Evolutionary conservation across 2,888 invertebrate species (phyloP).

Genomic region (Lymantria monacha): DNA sequence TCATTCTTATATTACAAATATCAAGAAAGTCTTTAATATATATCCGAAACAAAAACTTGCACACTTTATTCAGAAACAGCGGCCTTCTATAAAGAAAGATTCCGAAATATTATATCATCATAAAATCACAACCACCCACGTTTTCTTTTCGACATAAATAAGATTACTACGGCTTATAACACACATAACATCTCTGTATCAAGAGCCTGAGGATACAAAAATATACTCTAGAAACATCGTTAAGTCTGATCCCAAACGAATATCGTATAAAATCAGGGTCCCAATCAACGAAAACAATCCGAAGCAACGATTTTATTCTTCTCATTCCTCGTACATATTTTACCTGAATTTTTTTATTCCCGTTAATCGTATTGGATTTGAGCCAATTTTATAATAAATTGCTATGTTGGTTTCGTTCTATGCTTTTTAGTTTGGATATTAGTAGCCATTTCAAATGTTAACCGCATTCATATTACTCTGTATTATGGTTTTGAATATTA

Average conservation of each 20-base stretch:
- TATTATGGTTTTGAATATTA: too few relatives aligned
- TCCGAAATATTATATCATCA: background rate
- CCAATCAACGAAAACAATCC: constrained; percentile 49
- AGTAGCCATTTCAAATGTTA: too few relatives aligned
- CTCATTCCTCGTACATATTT: constrained; percentile 54
- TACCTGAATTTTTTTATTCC: constrained; percentile 28
- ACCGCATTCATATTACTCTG: too few relatives aligned
- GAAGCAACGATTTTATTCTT: constrained; percentile 38
- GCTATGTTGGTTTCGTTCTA: too few relatives aligned
- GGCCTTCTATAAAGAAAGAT: background rate
- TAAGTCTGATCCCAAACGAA: constrained; percentile 21
- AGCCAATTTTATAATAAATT: constrained; percentile 25
- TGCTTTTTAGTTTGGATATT: too few relatives aligned
- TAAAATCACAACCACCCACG: background rate
- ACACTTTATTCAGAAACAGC: background rate
- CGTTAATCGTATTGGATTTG: constrained; percentile 28
- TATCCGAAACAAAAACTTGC: background rate
- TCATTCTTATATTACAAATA: too few relatives aligned
- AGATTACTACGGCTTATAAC: constrained; percentile 21
- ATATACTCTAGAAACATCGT: constrained; percentile 23
- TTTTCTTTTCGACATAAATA: constrained; percentile 8
- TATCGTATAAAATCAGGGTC: constrained; percentile 24
- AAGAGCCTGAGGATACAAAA: constrained; percentile 8
- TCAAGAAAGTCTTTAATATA: background rate
- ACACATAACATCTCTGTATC: constrained; percentile 1